A percentile compares a stretch with the other conserved stretches of the same genome.
Evolutionary conservation across 2,888 invertebrate species (phyloP).

Genomic region (Eutolmus rufibarbis): DNA sequence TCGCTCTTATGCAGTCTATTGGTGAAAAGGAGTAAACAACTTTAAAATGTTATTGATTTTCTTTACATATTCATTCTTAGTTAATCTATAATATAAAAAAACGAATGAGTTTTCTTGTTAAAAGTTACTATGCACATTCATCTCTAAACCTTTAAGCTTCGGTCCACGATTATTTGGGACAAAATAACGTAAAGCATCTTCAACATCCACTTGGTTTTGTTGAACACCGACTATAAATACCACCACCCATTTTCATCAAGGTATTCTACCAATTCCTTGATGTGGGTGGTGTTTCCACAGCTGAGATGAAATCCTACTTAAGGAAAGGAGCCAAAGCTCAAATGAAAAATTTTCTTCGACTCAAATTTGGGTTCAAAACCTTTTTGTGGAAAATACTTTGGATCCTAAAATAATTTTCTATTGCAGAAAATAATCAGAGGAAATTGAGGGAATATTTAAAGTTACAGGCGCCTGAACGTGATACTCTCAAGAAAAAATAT

Average conservation of each 20-base stretch:
- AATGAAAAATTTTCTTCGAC: neutral
- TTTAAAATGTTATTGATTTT: neutral
- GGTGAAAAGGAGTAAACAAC: neutral
- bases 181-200: neutral
- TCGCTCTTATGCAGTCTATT: neutral
- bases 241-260: neutral
- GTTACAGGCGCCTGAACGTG: too few relatives aligned
- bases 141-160: neutral
- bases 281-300: neutral
- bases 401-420: too few relatives aligned
- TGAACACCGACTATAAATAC: neutral
- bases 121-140: too few relatives aligned
- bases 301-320: neutral
- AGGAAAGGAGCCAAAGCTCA: neutral
- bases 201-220: too few relatives aligned
- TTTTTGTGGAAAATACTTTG: too few relatives aligned
- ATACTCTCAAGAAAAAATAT: too few relatives aligned
- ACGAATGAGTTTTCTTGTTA: neutral
- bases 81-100: too few relatives aligned
- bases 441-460: too few relatives aligned
- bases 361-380: too few relatives aligned
- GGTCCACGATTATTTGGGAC: neutral
- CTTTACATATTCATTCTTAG: too few relatives aligned
- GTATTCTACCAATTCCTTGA: neutral
- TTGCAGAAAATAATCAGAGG: too few relatives aligned